phyloP scores from a whole-genome alignment of 1,140 invertebrate genomes.

The Maniola jurtina region DNA sequence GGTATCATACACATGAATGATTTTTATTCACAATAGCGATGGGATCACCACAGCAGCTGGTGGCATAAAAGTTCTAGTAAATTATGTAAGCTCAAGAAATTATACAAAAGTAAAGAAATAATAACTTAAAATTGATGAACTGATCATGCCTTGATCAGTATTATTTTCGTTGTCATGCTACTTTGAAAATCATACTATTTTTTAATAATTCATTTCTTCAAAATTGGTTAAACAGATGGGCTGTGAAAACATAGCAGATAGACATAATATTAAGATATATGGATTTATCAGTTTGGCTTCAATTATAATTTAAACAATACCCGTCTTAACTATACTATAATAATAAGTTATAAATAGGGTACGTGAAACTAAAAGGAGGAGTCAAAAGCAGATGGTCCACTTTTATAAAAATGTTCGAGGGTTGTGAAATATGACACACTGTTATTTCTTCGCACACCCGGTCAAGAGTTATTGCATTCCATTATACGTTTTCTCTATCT shows the following conservation, averaged over 20 bases:
- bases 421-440: slow-evolving; percentile 78
- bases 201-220: no score
- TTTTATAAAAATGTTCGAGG: slow-evolving; percentile 78
- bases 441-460: slow-evolving; percentile 79
- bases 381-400: slow-evolving; percentile 78
- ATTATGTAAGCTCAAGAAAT: slow-evolving; percentile 77
- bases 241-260: no score
- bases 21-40: slow-evolving; percentile 38
- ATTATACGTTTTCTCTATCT: slow-evolving; percentile 78
- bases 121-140: no score
- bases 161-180: no score
- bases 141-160: no score
- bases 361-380: slow-evolving; percentile 75
- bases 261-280: no score
- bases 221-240: no score
- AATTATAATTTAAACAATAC: no score
- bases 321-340: no score
- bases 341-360: slow-evolving; percentile 66
- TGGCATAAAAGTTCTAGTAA: slow-evolving; percentile 58
- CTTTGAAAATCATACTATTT: no score
- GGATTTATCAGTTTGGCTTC: no score
- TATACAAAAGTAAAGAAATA: no score
- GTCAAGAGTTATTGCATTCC: slow-evolving; percentile 79
- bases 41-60: slow-evolving; percentile 69
- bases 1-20: slow-evolving; percentile 16